These are phyloP conservation scores for Carollia perspicillata DNA, from an alignment of 2,113 vertebrate species.

Conservation along the genomic window DNA sequence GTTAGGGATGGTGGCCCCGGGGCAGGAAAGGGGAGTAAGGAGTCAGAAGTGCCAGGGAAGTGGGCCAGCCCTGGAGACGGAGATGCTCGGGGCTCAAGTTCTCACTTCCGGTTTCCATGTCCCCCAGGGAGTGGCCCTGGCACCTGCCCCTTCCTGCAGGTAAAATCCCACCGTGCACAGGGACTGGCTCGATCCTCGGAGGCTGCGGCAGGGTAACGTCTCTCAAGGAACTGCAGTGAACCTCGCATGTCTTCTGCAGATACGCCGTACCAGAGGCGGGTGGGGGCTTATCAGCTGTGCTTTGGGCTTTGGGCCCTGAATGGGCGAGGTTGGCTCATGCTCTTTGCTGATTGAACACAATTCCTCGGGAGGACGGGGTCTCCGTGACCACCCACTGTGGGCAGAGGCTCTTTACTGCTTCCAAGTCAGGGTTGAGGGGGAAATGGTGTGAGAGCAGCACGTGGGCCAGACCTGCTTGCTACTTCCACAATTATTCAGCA, in stretches of 20 bases:
- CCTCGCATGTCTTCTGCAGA: not conserved
- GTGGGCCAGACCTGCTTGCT: not conserved
- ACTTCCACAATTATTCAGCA: not conserved
- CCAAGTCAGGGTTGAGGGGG: not conserved
- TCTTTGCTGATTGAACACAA: not conserved
- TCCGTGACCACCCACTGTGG: not conserved
- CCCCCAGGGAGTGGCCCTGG: not conserved
- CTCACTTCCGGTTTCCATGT: not conserved
- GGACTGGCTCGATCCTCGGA: not conserved
- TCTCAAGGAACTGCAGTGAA: not conserved
- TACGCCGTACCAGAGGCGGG: not conserved
- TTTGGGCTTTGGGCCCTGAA: not conserved
- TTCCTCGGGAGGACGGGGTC: not conserved
- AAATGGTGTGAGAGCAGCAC: not conserved
- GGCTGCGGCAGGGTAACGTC: not conserved
- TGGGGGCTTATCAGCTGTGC: not conserved
- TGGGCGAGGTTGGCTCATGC: not conserved
- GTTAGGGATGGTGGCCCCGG: not conserved
- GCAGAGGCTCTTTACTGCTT: not conserved
- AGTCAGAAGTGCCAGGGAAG: not conserved
- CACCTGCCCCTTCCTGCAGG: not conserved
- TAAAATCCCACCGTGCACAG: not conserved
- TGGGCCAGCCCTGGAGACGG: not conserved
- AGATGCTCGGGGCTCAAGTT: accelerated
- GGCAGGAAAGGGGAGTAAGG: not conserved